These are phyloP conservation scores for Phalloptychus januarius DNA, from an alignment of 2,797 vertebrate species.

Conservation along the genomic window DNA sequence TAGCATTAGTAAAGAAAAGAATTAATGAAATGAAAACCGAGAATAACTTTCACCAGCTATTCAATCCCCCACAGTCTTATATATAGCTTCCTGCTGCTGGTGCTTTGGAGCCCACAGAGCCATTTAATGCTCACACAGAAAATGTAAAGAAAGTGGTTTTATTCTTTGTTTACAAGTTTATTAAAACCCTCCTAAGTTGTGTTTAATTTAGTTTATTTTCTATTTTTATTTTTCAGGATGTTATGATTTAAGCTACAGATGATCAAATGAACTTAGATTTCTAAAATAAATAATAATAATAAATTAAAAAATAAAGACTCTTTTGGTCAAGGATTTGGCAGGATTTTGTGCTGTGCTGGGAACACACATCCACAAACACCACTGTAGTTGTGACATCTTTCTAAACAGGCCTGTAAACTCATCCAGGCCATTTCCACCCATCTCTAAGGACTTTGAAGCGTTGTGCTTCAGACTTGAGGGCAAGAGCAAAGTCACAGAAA, in stretches of 20 bases:
- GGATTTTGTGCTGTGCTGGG: neutral
- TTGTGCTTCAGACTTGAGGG: neutral
- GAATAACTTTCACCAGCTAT: constrained; percentile 16
- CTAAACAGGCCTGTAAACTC: neutral
- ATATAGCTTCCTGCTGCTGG: neutral
- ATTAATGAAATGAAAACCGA: constrained; percentile 21
- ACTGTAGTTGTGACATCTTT: neutral
- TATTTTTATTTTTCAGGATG: neutral
- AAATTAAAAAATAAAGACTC: neutral
- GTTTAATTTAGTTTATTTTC: neutral
- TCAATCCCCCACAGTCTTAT: neutral
- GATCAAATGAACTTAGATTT: neutral
- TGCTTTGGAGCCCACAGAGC: neutral
- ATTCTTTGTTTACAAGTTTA: neutral
- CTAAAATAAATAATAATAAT: neutral
- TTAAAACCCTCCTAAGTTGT: neutral
- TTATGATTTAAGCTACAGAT: neutral
- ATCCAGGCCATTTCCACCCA: neutral
- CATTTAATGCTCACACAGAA: neutral
- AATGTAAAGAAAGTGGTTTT: neutral
- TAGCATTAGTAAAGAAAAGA: neutral
- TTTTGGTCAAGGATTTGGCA: neutral
- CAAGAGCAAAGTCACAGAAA: neutral
- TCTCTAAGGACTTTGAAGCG: neutral
- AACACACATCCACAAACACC: neutral